These are phyloP conservation scores for Acipenser ruthenus DNA, from an alignment of 2,797 vertebrate genomes.

Conservation along the genomic window DNA sequence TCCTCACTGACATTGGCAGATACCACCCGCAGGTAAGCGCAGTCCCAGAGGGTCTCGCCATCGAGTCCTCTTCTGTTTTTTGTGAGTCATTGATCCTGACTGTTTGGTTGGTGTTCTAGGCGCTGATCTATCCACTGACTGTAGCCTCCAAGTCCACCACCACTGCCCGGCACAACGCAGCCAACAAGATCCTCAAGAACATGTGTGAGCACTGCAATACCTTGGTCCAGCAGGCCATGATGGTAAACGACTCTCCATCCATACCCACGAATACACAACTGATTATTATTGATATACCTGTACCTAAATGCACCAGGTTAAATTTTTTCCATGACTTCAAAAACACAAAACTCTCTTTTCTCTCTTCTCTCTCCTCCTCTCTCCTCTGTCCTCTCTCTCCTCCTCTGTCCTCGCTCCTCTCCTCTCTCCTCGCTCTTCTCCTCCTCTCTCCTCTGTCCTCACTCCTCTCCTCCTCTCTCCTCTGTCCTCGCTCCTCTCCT, in stretches of 20 bases:
- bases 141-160: constrained; percentile 97
- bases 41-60: background rate
- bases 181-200: constrained; percentile 98
- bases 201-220: constrained; percentile 99
- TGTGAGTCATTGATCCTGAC: background rate
- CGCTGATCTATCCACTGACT: constrained; percentile 94
- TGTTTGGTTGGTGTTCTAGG: constrained; percentile 52
- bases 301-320: too few relatives aligned
- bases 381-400: too few relatives aligned
- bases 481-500: too few relatives aligned
- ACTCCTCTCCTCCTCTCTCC: too few relatives aligned
- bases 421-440: too few relatives aligned
- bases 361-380: too few relatives aligned
- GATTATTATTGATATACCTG: too few relatives aligned
- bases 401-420: too few relatives aligned
- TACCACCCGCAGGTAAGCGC: constrained; percentile 86
- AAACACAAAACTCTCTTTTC: background rate
- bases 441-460: too few relatives aligned
- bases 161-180: constrained; percentile 91
- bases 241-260: constrained; percentile 56
- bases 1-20: constrained; percentile 92
- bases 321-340: background rate
- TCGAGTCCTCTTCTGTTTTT: background rate
- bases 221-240: constrained; percentile 93
- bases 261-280: background rate